Percentiles rank a stretch among this genome's conserved stretches.
Evolutionary conservation across 2,113 vertebrate species (phyloP).

Genomic region (Cromileptes altivelis): DNA sequence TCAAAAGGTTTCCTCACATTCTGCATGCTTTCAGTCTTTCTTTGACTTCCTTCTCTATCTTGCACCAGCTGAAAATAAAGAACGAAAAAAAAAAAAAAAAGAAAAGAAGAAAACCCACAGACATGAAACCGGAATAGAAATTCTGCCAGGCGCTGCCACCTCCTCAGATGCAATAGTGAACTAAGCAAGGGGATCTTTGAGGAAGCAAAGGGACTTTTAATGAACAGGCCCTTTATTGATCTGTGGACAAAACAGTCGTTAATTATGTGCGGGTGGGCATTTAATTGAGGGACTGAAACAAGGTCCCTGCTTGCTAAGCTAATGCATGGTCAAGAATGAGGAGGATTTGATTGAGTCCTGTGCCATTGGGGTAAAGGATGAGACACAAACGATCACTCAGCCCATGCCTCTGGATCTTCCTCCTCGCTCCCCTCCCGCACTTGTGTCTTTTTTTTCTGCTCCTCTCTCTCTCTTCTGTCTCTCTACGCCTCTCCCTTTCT

Average conservation of each 20-base stretch:
- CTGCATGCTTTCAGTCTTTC: constrained; percentile 30
- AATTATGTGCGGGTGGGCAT: constrained; percentile 84
- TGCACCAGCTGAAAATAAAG: constrained; percentile 20
- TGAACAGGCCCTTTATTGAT: constrained; percentile 86
- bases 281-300: constrained; percentile 84
- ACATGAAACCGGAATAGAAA: constrained; percentile 56
- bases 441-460: constrained; percentile 3
- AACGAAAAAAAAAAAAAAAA: not conserved
- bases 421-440: not conserved
- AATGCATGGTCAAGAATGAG: constrained; percentile 73
- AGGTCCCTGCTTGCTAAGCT: constrained; percentile 72
- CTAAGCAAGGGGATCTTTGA: constrained; percentile 72
- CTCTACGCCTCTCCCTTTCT: not conserved
- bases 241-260: constrained; percentile 86
- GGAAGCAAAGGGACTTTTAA: constrained; percentile 83
- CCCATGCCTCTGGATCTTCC: constrained; percentile 39
- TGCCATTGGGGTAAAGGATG: constrained; percentile 71
- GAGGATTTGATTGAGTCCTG: constrained; percentile 79
- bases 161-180: constrained; percentile 59
- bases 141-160: constrained; percentile 57
- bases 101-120: constrained; percentile 40
- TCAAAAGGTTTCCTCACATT: constrained; percentile 48
- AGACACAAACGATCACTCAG: constrained; percentile 67
- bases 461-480: not conserved
- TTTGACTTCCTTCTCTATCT: constrained; percentile 55